These are phyloP conservation scores for Pollenia griseotomentosa DNA, from an alignment of 2,888 invertebrate genomes.

Conservation along the genomic window DNA sequence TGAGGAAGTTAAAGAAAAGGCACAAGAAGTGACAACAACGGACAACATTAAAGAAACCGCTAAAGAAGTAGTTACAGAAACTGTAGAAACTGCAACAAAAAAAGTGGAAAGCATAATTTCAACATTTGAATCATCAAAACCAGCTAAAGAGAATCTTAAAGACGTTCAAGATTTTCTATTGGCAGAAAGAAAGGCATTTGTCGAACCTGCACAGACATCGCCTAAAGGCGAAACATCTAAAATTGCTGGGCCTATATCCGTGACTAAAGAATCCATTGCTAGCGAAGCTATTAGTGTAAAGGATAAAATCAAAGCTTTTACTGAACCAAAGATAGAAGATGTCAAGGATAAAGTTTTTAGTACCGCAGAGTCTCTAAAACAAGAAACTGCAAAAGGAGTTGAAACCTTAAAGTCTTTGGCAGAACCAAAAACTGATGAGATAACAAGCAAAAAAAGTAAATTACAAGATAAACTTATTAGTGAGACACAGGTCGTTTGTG, in stretches of 20 bases:
- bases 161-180: constrained; percentile 38
- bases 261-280: constrained; percentile 9
- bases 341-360: constrained; percentile 19
- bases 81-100: constrained; percentile 75
- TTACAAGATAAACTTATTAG: constrained; percentile 24
- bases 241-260: constrained; percentile 13
- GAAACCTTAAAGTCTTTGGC: constrained; percentile 42
- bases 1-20: constrained; percentile 79
- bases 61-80: constrained; percentile 73
- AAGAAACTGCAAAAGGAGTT: constrained; percentile 32
- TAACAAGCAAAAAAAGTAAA: constrained; percentile 1
- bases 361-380: constrained; percentile 48
- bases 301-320: constrained; percentile 62
- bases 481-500: not conserved
- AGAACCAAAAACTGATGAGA: constrained; percentile 24
- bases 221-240: constrained; percentile 31
- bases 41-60: constrained; percentile 71
- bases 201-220: not conserved
- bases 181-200: constrained; percentile 12
- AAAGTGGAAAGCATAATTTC: constrained; percentile 80
- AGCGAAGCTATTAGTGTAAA: constrained; percentile 48
- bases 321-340: constrained; percentile 39
- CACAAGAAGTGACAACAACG: constrained; percentile 31
- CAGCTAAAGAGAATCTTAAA: not conserved
- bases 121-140: constrained; percentile 75